A percentile compares a stretch with the other conserved stretches of the same genome.
Evolutionary conservation across 2,888 invertebrate species (phyloP).

Genomic region (Epinotia bilunana): DNA sequence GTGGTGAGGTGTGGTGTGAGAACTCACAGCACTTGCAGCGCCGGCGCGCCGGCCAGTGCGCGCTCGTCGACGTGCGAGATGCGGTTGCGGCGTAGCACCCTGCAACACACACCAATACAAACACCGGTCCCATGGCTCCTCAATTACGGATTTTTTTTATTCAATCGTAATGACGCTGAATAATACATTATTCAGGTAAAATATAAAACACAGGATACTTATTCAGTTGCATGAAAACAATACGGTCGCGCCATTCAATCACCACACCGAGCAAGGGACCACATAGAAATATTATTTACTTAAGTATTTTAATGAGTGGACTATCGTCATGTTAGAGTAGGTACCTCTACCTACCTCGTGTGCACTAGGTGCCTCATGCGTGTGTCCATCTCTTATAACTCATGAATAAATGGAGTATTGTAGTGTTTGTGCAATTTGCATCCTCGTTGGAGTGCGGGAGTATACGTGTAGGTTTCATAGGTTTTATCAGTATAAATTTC

Average conservation of each 20-base stretch:
- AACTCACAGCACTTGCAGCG: conserved; percentile 95
- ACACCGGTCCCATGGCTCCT: background rate
- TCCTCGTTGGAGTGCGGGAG: background rate
- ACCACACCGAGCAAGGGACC: too few species aligned
- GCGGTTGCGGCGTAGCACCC: conserved; percentile 94
- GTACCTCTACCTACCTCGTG: background rate
- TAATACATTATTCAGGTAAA: background rate
- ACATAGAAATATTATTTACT: too few species aligned
- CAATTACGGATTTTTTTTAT: too few species aligned
- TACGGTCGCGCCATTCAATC: too few species aligned
- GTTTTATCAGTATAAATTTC: too few species aligned
- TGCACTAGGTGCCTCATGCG: background rate
- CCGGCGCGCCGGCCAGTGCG: conserved; percentile 91
- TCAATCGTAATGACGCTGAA: background rate
- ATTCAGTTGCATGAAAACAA: too few species aligned
- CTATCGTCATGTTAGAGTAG: background rate
- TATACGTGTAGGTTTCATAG: too few species aligned
- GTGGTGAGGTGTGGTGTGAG: background rate
- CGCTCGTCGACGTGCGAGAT: conserved; percentile 90
- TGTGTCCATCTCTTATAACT: background rate
- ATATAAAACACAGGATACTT: too few species aligned
- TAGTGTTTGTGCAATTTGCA: background rate
- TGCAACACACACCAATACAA: conserved; percentile 71
- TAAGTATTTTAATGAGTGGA: too few species aligned
- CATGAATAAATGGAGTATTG: background rate